Percentiles rank a stretch among this genome's conserved stretches.
Evolutionary conservation across 2,797 vertebrate species (phyloP).

Genomic region (Notolabrus celidotus): DNA sequence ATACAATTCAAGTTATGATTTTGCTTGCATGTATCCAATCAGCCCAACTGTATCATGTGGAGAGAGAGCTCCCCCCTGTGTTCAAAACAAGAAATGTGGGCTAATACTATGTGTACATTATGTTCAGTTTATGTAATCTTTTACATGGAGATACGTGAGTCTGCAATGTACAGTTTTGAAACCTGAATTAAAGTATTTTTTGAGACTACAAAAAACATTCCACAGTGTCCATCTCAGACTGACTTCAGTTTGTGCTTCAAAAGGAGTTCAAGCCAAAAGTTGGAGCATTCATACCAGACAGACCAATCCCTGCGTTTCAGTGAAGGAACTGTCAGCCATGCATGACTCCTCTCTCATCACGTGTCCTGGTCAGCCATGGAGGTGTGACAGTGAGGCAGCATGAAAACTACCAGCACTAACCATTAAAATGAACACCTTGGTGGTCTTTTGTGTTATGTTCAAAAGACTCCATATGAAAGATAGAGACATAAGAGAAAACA

Average conservation of each 20-base stretch:
- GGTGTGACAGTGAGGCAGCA: not conserved
- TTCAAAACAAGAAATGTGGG: not conserved
- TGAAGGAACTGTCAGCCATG: not conserved
- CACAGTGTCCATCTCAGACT: not conserved
- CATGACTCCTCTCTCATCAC: not conserved
- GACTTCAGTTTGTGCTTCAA: slow-evolving; percentile 7
- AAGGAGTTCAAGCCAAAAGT: not conserved
- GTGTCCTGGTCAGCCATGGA: not conserved
- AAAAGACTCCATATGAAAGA: not conserved
- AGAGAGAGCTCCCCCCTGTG: slow-evolving; percentile 67
- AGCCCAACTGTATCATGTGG: slow-evolving; percentile 13
- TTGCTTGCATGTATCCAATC: slow-evolving; percentile 15
- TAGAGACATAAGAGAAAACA: too few relatives aligned
- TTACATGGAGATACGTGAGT: not conserved
- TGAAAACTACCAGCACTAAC: not conserved
- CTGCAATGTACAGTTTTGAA: not conserved
- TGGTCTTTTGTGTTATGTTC: not conserved
- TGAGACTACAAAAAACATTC: not conserved
- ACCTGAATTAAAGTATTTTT: not conserved
- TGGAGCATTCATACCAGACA: not conserved
- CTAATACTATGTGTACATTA: not conserved
- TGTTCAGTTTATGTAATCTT: slow-evolving; percentile 27
- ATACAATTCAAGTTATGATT: not conserved
- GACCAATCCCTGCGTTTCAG: not conserved
- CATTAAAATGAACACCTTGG: not conserved